Evolutionary conservation across 2,888 invertebrate species (phyloP).

Genomic region (Andricus quercusramuli): DNA sequence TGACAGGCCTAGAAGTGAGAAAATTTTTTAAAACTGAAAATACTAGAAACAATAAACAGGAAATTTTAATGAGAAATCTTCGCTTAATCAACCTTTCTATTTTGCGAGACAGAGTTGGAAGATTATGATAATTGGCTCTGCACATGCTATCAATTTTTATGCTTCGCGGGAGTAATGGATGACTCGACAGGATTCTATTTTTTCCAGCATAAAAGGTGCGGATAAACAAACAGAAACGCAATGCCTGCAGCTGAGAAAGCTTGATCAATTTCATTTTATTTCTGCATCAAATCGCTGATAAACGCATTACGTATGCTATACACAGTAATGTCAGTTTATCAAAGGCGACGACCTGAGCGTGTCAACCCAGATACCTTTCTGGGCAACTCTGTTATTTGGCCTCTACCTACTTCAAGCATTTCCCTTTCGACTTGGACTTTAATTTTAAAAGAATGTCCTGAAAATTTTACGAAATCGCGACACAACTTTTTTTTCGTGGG

Average conservation of each 20-base stretch:
- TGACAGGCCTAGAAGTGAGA: too few species aligned
- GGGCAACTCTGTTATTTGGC: constrained; percentile 53
- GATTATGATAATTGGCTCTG: constrained; percentile 9
- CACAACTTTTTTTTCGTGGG: not conserved
- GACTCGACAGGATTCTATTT: not conserved
- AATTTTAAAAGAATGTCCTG: not conserved
- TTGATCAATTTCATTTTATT: constrained; percentile 10
- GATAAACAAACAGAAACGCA: constrained; percentile 20
- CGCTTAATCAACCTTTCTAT: not conserved
- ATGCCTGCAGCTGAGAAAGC: constrained; percentile 6
- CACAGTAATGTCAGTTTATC: not conserved
- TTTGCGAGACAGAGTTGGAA: not conserved
- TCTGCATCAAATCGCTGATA: constrained; percentile 12
- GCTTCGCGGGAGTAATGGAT: constrained; percentile 6
- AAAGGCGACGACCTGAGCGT: constrained; percentile 37
- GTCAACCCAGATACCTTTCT: constrained; percentile 57
- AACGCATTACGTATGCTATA: not conserved
- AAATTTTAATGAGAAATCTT: not conserved
- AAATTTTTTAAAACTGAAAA: too few species aligned
- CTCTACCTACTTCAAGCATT: constrained; percentile 57
- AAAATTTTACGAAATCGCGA: not conserved
- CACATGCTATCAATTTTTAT: constrained; percentile 20
- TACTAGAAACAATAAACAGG: too few species aligned
- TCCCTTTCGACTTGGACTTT: not conserved
- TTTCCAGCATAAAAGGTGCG: constrained; percentile 5